Conservation (phyloP, 2,113 vertebrate species). For the Hippocampus abdominalis region DNA sequence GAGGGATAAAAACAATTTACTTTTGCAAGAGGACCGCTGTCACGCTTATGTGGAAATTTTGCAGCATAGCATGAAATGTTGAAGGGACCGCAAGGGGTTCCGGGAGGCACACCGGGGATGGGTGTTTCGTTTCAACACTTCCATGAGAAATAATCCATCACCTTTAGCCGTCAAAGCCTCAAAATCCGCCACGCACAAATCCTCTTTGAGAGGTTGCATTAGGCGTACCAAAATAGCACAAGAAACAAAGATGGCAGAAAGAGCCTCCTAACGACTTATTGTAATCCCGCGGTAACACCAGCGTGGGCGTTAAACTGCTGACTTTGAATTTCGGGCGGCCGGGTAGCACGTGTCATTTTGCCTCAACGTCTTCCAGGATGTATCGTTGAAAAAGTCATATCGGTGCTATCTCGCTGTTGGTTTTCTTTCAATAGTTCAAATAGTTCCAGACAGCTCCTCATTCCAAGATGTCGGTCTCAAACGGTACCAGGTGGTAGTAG, state of each 20-base stretch:
- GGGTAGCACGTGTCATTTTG: neutral
- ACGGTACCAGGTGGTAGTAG: constrained; percentile 94
- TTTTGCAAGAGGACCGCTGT: neutral
- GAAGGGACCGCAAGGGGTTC: neutral
- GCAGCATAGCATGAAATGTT: neutral
- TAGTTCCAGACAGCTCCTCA: constrained; percentile 57
- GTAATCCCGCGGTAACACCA: constrained; percentile 7
- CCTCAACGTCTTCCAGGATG: neutral
- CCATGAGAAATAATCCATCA: constrained; percentile 4
- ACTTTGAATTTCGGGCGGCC: neutral
- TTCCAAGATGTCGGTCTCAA: constrained; percentile 96
- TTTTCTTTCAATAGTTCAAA: neutral
- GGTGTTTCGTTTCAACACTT: neutral
- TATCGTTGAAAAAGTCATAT: neutral
- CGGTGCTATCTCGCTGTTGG: neutral
- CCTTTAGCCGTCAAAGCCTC: constrained; percentile 1
- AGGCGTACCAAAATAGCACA: constrained; percentile 8
- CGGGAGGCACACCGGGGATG: neutral
- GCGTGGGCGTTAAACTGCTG: constrained; percentile 4
- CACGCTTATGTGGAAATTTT: neutral
- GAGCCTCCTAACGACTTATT: constrained; percentile 7
- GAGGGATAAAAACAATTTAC: neutral
- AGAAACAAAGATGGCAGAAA: constrained; percentile 15
- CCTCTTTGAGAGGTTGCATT: neutral
- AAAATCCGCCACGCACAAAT: constrained; percentile 1